These are phyloP conservation scores for Drosophila birchii DNA, from an alignment of 2,888 invertebrate genomes.

Conservation along the genomic window DNA sequence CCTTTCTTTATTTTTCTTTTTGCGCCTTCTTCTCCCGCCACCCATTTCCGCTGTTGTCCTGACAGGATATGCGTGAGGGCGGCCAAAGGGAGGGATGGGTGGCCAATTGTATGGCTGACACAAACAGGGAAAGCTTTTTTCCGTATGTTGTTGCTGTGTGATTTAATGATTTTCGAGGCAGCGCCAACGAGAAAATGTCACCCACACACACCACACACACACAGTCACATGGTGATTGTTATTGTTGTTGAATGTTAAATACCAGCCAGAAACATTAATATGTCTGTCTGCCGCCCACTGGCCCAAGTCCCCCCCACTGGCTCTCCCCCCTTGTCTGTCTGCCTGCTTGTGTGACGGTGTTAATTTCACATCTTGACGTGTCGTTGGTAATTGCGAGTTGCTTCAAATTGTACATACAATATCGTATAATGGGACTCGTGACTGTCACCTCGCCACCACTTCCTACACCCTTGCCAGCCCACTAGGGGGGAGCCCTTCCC, in stretches of 20 bases:
- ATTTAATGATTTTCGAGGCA: conserved; percentile 79
- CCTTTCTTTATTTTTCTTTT: conserved; percentile 18
- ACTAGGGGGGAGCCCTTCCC: conserved; percentile 16
- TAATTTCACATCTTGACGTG: conserved; percentile 81
- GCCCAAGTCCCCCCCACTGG: conserved; percentile 22
- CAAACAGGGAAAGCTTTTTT: conserved; percentile 66
- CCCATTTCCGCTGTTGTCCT: conserved; percentile 4
- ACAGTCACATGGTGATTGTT: conserved; percentile 46
- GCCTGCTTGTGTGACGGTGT: conserved; percentile 76
- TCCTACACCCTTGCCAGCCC: neutral
- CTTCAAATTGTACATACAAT: conserved; percentile 70
- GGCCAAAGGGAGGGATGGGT: conserved; percentile 43
- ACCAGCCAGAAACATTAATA: conserved; percentile 78
- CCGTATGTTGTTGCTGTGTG: conserved; percentile 56
- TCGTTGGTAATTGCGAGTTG: conserved; percentile 80
- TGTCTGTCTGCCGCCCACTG: conserved; percentile 54
- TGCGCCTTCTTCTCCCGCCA: neutral
- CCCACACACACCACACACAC: conserved; percentile 51
- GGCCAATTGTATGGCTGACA: conserved; percentile 78
- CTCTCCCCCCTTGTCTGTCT: conserved; percentile 22
- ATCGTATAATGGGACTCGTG: conserved; percentile 67
- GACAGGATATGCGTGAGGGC: conserved; percentile 67
- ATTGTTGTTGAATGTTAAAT: conserved; percentile 80
- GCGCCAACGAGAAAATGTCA: conserved; percentile 58
- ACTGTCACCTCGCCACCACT: conserved; percentile 49